A percentile compares a stretch with the other conserved stretches of the same genome.
Evolutionary conservation across 2,113 vertebrate genomes (phyloP).

Genomic region (Bungarus multicinctus): DNA sequence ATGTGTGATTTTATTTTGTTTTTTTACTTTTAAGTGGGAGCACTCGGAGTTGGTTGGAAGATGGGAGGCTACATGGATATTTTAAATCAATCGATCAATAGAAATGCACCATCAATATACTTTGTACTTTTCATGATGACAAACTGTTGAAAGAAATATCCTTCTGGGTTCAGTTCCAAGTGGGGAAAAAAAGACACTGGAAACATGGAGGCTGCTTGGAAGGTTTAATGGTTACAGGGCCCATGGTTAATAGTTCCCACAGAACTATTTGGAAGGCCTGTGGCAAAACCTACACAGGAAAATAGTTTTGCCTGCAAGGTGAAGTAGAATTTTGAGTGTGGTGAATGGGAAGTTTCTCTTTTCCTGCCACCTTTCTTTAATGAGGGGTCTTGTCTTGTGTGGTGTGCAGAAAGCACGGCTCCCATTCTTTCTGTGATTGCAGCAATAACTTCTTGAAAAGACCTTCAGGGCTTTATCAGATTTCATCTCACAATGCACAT

Average conservation of each 20-base stretch:
- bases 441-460: neutral
- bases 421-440: neutral
- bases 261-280: neutral
- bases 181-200: too few species aligned
- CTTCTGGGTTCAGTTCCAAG: too few species aligned
- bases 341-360: neutral
- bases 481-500: constrained; percentile 16
- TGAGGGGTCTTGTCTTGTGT: neutral
- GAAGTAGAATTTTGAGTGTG: neutral
- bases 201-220: too few species aligned
- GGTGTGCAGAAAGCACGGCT: neutral
- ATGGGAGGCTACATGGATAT: neutral
- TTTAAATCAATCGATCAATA: neutral
- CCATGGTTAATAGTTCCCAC: too few species aligned
- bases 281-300: neutral
- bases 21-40: neutral
- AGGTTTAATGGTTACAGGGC: too few species aligned
- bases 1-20: neutral
- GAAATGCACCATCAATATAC: neutral
- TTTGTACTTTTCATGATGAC: neutral
- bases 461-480: neutral
- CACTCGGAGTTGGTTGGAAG: neutral
- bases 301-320: neutral
- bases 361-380: neutral
- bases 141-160: too few species aligned